Percentiles rank a stretch among this genome's conserved stretches.
phyloP scores from a whole-genome alignment of 2,113 vertebrate genomes.

The Pangasianodon gigas region DNA sequence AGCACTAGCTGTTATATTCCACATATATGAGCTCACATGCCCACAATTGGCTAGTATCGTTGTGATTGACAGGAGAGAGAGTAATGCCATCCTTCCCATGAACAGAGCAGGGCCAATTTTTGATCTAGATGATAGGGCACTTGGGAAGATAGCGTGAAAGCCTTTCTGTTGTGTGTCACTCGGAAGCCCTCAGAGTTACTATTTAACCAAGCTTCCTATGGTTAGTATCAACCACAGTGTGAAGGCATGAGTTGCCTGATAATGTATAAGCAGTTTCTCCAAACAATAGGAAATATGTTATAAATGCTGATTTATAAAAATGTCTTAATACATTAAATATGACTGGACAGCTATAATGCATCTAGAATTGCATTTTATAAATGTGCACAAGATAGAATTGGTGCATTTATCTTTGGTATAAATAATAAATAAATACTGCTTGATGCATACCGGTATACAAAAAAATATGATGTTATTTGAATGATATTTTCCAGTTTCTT shows the following conservation, averaged over 20 bases:
- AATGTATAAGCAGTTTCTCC: background rate
- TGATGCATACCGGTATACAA: background rate
- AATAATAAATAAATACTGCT: background rate
- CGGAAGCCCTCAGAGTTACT: background rate
- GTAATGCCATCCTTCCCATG: background rate
- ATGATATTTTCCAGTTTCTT: background rate
- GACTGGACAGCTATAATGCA: background rate
- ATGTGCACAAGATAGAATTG: background rate
- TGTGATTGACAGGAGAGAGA: background rate
- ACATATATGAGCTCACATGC: background rate
- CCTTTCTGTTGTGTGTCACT: background rate
- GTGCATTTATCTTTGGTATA: background rate
- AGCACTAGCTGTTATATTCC: background rate
- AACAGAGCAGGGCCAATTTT: background rate
- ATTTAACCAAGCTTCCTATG: background rate
- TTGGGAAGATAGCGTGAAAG: background rate
- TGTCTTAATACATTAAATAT: background rate
- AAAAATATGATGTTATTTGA: background rate
- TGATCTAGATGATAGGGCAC: background rate
- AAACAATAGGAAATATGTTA: background rate
- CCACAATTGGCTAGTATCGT: background rate
- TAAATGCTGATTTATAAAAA: background rate
- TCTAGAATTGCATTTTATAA: background rate
- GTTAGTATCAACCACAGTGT: background rate
- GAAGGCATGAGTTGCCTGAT: background rate